phyloP scores from a whole-genome alignment of 2,113 vertebrate genomes.

The Plecotus auritus region DNA sequence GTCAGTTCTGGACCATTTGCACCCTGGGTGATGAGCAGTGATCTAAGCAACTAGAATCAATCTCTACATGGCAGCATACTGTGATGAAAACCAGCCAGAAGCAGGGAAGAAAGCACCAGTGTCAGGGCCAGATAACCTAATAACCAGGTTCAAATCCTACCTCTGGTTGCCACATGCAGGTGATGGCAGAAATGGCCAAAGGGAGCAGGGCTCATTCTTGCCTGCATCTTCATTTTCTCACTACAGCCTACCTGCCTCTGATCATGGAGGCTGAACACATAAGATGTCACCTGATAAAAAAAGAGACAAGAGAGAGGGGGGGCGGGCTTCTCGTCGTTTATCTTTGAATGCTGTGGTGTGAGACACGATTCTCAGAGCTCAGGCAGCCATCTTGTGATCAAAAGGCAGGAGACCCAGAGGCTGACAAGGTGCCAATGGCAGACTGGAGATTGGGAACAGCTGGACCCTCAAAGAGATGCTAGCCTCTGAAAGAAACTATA shows the following conservation, averaged over 20 bases:
- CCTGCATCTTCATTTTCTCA: background rate
- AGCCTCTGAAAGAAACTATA: background rate
- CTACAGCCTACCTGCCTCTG: background rate
- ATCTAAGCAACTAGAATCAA: background rate
- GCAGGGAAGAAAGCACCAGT: background rate
- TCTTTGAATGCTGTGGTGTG: background rate
- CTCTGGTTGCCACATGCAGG: rapidly evolving
- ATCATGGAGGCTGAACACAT: background rate
- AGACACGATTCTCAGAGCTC: background rate
- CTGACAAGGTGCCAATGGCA: background rate
- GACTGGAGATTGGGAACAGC: background rate
- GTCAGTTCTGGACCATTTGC: background rate
- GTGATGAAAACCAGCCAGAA: background rate
- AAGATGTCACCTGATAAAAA: background rate
- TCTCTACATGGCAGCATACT: background rate
- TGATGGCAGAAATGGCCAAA: background rate
- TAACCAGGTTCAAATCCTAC: background rate
- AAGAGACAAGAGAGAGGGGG: background rate
- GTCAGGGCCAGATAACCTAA: background rate
- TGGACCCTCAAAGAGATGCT: background rate
- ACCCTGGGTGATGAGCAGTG: background rate
- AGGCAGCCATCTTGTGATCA: background rate
- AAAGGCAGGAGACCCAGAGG: background rate
- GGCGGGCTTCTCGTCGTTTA: rapidly evolving
- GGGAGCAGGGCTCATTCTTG: background rate